Evolutionary conservation across 2,113 vertebrate species (phyloP), one percentile per base, ranked within the genome.

Genomic region (Chiloscyllium plagiosum): DNA sequence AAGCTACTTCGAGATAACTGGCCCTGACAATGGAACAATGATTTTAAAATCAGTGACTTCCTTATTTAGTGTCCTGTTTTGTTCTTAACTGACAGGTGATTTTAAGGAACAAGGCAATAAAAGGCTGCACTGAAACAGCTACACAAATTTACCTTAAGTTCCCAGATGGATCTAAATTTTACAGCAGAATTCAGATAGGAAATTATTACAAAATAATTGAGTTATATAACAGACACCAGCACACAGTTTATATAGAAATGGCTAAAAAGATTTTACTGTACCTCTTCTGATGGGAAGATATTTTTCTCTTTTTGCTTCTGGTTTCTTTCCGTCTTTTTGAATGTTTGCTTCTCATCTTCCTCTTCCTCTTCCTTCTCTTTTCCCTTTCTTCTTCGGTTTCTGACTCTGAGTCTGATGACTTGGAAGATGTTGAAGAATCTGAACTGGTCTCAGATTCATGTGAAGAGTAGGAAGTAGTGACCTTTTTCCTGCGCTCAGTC

Each of bases 401-500:
- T 66, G 96, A 97, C 96, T 98, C 98, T 19, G 98, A 98, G 86
- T 98, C 98, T 13, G 97, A 97, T 0, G 98, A 98, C 1, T 97
- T 98, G 70, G 97, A 97, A 61, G 98, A 97, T 94, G 97, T 98
- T 56, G 97, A 98, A 72, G 98, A 98, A 15, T 98, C 97, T 0
- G 96, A 97, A 56, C 97, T 97, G 95, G 97, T 98, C 86, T 98
- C 98, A 0, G 98, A 98, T 90, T 97, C 98, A 97, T 98, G 97
- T 0, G 98, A 98, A 1, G 97, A 97, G 89, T 97, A 96, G 42
- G 97, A 96, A 29, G 98, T 97, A 42, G 97, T 96, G 29, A 98
- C 97, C 96, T 98, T 98, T 96, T 97, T 98, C 97, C 98, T 98
- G 96, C 98, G 98, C 97, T 98, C 98, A 96, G 99, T 97, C 94